These are phyloP conservation scores for Molanna angustata DNA, from an alignment of 2,888 invertebrate species.

Conservation along the genomic window DNA sequence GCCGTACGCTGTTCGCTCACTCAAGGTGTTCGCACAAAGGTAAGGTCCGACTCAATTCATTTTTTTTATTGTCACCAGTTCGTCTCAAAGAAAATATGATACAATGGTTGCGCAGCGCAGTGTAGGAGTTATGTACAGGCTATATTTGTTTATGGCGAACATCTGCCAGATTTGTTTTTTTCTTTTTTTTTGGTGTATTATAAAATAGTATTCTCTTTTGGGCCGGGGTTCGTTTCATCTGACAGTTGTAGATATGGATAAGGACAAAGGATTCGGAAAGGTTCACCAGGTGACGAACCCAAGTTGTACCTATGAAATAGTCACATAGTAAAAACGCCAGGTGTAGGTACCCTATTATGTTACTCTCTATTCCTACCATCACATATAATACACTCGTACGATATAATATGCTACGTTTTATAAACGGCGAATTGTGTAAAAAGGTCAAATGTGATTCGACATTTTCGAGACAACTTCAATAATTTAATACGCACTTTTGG, in stretches of 20 bases:
- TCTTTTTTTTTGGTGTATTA: constrained; percentile 26
- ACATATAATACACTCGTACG: no score
- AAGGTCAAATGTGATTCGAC: no score
- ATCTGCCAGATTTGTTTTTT: constrained; percentile 27
- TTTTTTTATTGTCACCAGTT: constrained; percentile 22
- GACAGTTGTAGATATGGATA: constrained; percentile 20
- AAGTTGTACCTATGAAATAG: background rate
- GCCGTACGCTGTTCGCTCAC: no score
- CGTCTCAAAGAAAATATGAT: constrained; percentile 14
- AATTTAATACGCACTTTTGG: no score
- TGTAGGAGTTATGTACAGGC: constrained; percentile 27
- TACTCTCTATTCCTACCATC: no score
- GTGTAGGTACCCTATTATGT: no score
- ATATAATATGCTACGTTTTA: no score
- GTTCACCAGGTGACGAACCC: constrained; percentile 32
- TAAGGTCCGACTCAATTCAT: constrained; percentile 29
- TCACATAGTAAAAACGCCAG: no score
- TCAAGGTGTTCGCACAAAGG: constrained; percentile 31
- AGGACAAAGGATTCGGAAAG: constrained; percentile 31
- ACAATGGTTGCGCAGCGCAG: constrained; percentile 23
- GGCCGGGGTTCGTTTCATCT: constrained; percentile 24
- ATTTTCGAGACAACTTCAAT: no score
- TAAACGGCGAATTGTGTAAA: no score
- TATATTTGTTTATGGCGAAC: constrained; percentile 27
- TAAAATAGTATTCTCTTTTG: constrained; percentile 25